phyloP scores from a whole-genome alignment of 2,113 vertebrate genomes.

The Pampusana beccarii region DNA sequence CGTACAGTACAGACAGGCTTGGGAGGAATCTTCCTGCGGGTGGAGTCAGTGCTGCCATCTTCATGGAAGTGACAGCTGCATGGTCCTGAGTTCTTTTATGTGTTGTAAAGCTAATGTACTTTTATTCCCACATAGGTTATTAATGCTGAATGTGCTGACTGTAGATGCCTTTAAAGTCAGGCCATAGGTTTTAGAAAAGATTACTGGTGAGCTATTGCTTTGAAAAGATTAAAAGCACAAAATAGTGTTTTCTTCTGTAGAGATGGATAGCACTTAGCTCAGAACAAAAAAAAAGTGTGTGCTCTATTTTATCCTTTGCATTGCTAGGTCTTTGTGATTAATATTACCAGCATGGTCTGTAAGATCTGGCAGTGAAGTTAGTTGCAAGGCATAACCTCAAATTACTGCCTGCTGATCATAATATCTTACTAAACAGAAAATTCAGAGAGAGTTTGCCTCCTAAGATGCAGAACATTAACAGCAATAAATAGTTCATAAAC shows the following conservation, averaged over 20 bases:
- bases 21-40: neutral
- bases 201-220: neutral
- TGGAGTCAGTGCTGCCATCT: neutral
- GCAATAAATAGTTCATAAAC: neutral
- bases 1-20: neutral
- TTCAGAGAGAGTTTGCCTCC: neutral
- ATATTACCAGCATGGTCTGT: neutral
- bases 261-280: neutral
- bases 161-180: neutral
- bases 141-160: neutral
- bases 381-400: neutral
- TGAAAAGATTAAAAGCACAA: neutral
- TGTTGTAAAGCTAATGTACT: neutral
- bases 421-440: neutral
- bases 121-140: neutral
- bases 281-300: neutral
- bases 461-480: neutral
- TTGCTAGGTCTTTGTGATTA: neutral
- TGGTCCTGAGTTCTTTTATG: neutral
- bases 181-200: neutral
- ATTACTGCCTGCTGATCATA: neutral
- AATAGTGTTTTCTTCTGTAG: neutral
- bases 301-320: neutral
- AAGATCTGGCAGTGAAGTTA: neutral
- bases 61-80: neutral